Base-by-base conservation (phyloP, 2,797 vertebrate genomes). In the Hippopotamyrus pictus region DNA sequence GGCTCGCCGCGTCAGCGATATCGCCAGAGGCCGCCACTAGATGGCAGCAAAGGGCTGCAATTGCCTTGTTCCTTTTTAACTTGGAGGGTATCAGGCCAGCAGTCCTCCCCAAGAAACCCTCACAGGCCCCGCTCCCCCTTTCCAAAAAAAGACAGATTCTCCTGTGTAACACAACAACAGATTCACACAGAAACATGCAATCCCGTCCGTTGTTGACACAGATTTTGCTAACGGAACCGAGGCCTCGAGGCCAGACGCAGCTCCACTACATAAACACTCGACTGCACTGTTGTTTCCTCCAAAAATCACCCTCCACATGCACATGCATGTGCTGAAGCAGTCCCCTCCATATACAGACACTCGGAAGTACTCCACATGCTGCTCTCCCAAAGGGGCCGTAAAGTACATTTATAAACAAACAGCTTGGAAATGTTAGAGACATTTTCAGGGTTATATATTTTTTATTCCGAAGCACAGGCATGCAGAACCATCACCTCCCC, bases 21-120 rank as follows among this genome's bases (percentile, higher is more conserved):
- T 37, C 33, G 37, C 73, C 73, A 79, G 73, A 79, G 14, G 5
- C 37, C 37, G 17, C 73, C 97, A 96, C 96, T 95, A 97, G 97
- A 96, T 97, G 97, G 97, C 96, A 96, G 95, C 96, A 95, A 92
- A 93, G 89, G 92, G 94, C 94, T 95, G 94, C 90, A 92, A 92
- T 93, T 92, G 91, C 73, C n/a, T n/a, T 41, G 22, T 84, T 69
- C 3, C 8, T 46, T 62, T 53, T 57, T 37, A 22, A n/a, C 44
- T 7, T 44, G 37, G 37, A 19, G 57, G 19, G 54, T 46, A 51
- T 25, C n/a, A 85, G 82, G 46, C 82, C 2, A 44, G 17, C 54
- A 54, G 12, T 14, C 14, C 25, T 86, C 51, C 50, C 48, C 5
- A 33, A 53, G 12, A 50, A 86, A 37, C 11, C 84, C 14, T 51